Base-by-base conservation (phyloP, 2,113 vertebrate genomes). In the Cyanoramphus novaezelandiae region DNA sequence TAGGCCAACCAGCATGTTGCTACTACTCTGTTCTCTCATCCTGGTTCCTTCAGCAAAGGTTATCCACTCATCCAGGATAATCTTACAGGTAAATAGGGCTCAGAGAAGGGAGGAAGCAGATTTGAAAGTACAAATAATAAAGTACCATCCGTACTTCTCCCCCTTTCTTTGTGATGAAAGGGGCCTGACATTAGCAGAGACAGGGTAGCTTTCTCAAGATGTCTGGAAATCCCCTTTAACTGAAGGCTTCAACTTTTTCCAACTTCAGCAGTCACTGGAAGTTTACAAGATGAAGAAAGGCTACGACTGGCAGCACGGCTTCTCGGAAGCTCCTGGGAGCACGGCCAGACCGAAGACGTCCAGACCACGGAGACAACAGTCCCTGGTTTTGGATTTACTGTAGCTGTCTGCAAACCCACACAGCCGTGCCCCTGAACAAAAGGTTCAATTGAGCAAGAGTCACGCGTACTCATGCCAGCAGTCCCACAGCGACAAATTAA, bases 361-460 rank as follows among this genome's bases (percentile, higher is more conserved):
- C 94, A 96, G 93, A 96, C 90, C 94, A 96, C 94, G 92, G 94
- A 95, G 93, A 92, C 0, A 11, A 95, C 70, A 82, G 88, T 41
- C 76, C 92, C 86, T 86, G 64, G 6, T 74, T 96, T 90, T 71
- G 82, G 72, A 93, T 90, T 93, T 86, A 82, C 82, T 95, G 94
- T 85, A 87, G 94, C 93, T 86, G 82, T 67, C 85, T 86, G 68
- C 90, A 95, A 96, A 93, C 76, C 92, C 94, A 96, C 95, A 83
- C 60, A 75, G 82, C 88, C 60, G 0, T 96, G 92, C 53, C 90
- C 88, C 92, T 46, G 90, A 97, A 97, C 93, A 96, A 96, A 96
- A 97, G 95, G 93, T 90, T 96, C 94, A 96, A 95, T 94, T 97
- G 96, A 94, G 88, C 95, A 96, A 94, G 88, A 96, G 94, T 94